Percentiles rank a stretch among this genome's conserved stretches.
These are phyloP conservation scores for Sebastiscus albofasciatus DNA, from an alignment of 2,797 vertebrate species.

Conservation along the genomic window DNA sequence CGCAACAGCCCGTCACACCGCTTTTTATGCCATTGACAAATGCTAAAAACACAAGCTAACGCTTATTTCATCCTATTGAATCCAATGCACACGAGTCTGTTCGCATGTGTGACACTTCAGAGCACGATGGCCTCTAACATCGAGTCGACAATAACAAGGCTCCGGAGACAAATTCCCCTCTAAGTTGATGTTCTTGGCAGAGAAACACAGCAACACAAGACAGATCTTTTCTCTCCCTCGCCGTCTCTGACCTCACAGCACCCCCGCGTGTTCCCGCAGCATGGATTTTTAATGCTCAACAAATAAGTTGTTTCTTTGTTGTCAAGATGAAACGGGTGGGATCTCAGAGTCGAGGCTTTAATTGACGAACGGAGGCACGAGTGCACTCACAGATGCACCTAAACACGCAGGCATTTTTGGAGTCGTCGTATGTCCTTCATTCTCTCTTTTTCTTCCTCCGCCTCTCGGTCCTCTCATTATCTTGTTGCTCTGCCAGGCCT, in stretches of 20 bases:
- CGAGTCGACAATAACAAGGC: constrained; percentile 68
- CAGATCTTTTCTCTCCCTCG: constrained; percentile 38
- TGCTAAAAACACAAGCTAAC: not conserved
- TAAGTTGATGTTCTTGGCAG: constrained; percentile 63
- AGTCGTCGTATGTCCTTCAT: constrained; percentile 23
- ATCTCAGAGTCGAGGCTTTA: constrained; percentile 35
- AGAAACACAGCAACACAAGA: constrained; percentile 55
- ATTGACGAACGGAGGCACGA: constrained; percentile 48
- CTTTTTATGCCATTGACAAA: constrained; percentile 2
- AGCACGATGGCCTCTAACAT: constrained; percentile 48
- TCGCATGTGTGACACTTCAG: constrained; percentile 46
- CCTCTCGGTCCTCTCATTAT: constrained; percentile 57
- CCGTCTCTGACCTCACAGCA: constrained; percentile 53
- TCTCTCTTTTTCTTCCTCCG: constrained; percentile 13
- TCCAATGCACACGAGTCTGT: not conserved
- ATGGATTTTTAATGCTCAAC: constrained; percentile 46
- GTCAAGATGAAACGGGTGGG: constrained; percentile 42
- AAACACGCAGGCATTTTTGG: constrained; percentile 3
- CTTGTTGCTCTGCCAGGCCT: constrained; percentile 59
- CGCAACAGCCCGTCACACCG: not conserved
- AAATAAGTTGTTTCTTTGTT: constrained; percentile 54
- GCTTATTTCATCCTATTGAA: constrained; percentile 15
- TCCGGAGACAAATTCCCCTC: constrained; percentile 62
- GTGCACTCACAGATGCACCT: constrained; percentile 12
- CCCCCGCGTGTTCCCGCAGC: constrained; percentile 16